A percentile compares a stretch with the other conserved stretches of the same genome.
phyloP scores from a whole-genome alignment of 2,888 invertebrate genomes.

The Hirudinaria manillensis region DNA sequence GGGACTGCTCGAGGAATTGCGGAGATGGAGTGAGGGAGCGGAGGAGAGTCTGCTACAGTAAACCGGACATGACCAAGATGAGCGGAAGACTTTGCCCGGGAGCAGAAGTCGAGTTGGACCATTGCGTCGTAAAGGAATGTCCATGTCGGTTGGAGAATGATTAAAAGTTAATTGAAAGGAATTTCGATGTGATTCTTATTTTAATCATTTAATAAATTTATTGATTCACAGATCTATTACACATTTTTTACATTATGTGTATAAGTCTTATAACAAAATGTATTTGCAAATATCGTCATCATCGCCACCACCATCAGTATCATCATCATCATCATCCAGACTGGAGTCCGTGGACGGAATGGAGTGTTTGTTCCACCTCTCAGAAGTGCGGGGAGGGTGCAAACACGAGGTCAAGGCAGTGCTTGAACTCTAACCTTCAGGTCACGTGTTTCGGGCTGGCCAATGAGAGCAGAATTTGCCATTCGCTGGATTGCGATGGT shows the following conservation, averaged over 20 bases:
- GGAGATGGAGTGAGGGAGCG: constrained; percentile 45
- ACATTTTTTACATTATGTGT: no score
- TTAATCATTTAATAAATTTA: not conserved
- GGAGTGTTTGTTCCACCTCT: constrained; percentile 46
- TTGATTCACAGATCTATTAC: not conserved
- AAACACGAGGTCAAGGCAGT: constrained; percentile 43
- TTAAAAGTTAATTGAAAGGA: not conserved
- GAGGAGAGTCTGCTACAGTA: constrained; percentile 43
- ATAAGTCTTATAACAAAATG: no score
- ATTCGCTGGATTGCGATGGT: constrained; percentile 36
- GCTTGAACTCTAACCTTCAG: constrained; percentile 42
- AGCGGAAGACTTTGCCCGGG: constrained; percentile 27
- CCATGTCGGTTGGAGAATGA: constrained; percentile 32
- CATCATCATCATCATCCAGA: constrained; percentile 38
- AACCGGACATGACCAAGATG: constrained; percentile 6
- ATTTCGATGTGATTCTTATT: not conserved
- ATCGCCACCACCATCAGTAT: no score
- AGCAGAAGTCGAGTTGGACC: constrained; percentile 22
- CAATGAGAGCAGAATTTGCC: constrained; percentile 37
- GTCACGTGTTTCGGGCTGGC: constrained; percentile 36
- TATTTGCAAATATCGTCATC: no score
- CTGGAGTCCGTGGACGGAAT: constrained; percentile 48
- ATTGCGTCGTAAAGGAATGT: constrained; percentile 32
- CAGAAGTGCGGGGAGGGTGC: constrained; percentile 47
- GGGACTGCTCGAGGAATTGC: constrained; percentile 45